These are phyloP conservation scores for Scortum barcoo DNA, from an alignment of 2,113 vertebrate species.

Conservation along the genomic window DNA sequence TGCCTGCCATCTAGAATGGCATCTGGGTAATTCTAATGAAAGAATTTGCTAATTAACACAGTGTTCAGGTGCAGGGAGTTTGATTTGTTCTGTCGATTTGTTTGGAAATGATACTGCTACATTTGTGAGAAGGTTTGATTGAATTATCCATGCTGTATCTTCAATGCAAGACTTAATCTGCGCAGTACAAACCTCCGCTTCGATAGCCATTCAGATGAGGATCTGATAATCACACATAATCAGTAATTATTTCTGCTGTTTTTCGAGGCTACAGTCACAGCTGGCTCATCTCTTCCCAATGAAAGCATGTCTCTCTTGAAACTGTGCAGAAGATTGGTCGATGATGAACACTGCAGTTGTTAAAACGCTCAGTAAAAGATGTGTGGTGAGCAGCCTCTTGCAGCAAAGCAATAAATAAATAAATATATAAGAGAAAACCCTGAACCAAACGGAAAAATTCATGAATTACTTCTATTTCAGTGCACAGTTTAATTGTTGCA, in stretches of 20 bases:
- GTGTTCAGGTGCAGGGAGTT: background rate
- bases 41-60: background rate
- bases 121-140: background rate
- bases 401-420: background rate
- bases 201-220: background rate
- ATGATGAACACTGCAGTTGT: background rate
- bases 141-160: background rate
- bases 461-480: conserved; percentile 8
- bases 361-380: background rate
- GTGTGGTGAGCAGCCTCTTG: background rate
- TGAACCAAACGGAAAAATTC: background rate
- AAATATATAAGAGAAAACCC: background rate
- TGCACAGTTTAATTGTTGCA: background rate
- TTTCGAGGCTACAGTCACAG: background rate
- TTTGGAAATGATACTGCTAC: background rate
- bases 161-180: background rate
- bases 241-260: background rate
- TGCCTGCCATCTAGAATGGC: background rate
- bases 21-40: conserved; percentile 3
- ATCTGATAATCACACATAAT: background rate
- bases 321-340: background rate
- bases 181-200: background rate
- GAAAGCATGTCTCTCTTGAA: background rate
- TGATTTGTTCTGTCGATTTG: background rate
- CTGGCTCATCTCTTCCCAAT: background rate